phyloP scores from a whole-genome alignment of 1,140 invertebrate genomes.

The Lucilia cuprina region DNA sequence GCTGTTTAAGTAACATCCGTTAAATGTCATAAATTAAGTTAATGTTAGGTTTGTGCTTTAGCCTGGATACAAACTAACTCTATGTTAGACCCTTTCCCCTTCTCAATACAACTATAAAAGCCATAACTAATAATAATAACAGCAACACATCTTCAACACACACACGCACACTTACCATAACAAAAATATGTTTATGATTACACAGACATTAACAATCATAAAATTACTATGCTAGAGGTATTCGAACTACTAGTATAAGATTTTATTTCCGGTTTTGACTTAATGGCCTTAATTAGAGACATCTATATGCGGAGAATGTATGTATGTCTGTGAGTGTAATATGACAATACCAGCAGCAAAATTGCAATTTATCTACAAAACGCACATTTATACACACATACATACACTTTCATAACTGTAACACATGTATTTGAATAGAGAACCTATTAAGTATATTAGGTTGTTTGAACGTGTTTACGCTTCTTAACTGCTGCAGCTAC shows the following conservation, averaged over 20 bases:
- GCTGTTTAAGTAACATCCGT: slow-evolving; percentile 26
- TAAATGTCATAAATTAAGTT: slow-evolving; percentile 31
- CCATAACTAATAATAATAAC: neutral
- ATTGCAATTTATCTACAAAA: neutral
- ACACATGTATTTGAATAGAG: slow-evolving; percentile 9
- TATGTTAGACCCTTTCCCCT: too few species aligned
- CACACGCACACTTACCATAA: neutral
- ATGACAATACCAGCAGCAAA: neutral
- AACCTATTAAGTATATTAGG: neutral
- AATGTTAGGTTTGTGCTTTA: neutral
- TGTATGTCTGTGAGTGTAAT: neutral
- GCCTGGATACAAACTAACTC: neutral
- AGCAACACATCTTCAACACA: neutral
- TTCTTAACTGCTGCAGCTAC: neutral
- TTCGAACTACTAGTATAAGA: neutral
- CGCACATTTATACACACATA: neutral
- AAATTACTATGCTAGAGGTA: neutral
- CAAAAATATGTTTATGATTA: neutral
- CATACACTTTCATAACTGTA: neutral
- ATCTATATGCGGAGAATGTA: neutral
- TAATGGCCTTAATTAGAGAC: slow-evolving; percentile 31
- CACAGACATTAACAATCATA: neutral
- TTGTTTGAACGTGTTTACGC: neutral
- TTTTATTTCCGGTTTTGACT: slow-evolving; percentile 29
- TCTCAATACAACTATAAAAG: neutral